Percentiles rank a stretch among this genome's conserved stretches.
Evolutionary conservation across 2,113 vertebrate genomes (phyloP).

Genomic region (Brachyhypopomus occidentalis): DNA sequence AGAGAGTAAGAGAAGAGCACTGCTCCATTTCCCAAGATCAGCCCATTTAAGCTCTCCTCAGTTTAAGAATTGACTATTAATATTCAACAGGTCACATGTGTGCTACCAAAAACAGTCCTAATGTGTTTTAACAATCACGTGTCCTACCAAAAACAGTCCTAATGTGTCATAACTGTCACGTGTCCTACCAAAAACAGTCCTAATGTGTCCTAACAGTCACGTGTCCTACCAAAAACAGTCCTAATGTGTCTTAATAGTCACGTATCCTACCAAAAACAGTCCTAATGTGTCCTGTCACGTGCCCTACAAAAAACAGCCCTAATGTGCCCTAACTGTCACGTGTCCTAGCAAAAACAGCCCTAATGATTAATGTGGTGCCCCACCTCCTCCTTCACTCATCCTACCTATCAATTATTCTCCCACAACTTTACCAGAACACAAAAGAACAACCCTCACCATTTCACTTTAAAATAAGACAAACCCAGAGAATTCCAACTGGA

Average conservation of each 20-base stretch:
- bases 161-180: too few relatives aligned
- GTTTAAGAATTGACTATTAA: slow-evolving; percentile 63
- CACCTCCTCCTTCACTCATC: slow-evolving; percentile 15
- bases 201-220: too few relatives aligned
- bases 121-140: not conserved
- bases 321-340: too few relatives aligned
- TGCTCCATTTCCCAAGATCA: slow-evolving; percentile 42
- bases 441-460: slow-evolving; percentile 17
- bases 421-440: slow-evolving; percentile 42
- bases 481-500: slow-evolving; percentile 3
- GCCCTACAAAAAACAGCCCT: too few relatives aligned
- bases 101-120: not conserved
- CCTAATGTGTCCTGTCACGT: too few relatives aligned
- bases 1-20: not conserved
- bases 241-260: slow-evolving; percentile 9
- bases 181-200: too few relatives aligned
- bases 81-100: slow-evolving; percentile 58
- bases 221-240: slow-evolving; percentile 56
- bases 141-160: slow-evolving; percentile 56
- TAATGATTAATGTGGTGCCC: slow-evolving; percentile 53
- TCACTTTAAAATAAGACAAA: slow-evolving; percentile 33
- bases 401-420: slow-evolving; percentile 55
- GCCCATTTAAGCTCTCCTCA: slow-evolving; percentile 59
- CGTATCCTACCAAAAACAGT: slow-evolving; percentile 56
- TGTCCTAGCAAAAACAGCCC: slow-evolving; percentile 56